Evolutionary conservation across 2,113 vertebrate genomes (phyloP), one percentile per base, ranked within the genome.

Genomic region (Hypomesus transpacificus): DNA sequence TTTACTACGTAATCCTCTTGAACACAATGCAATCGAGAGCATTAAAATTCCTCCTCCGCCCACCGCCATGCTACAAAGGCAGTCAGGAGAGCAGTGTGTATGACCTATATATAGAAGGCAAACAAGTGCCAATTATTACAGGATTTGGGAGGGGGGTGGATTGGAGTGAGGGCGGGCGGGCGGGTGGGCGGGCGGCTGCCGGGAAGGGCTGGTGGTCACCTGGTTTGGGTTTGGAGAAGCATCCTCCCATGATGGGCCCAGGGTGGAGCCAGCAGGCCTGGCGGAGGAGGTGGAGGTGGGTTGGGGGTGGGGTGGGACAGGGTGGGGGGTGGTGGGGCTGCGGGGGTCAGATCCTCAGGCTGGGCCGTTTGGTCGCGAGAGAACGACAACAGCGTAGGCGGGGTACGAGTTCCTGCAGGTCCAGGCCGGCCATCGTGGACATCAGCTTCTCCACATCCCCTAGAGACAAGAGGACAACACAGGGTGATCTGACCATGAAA

Each of bases 171-270:
- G 59, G 63, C 14, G 64, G 31, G 46, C 20, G n/a, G 54, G 22
- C 22, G 14, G 59, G 63, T 11, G 62, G 51, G 46, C 4, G 13
- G 51, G 34, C 13, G 17, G 51, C 20, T 26, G 39, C 57, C 31
- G 9, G 14, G 58, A 62, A 51, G 58, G 14, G 24, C 59, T 58
- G 56, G 34, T 54, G 28, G 67, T 93, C 89, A 96, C 97, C 97
- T 97, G 96, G 94, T 86, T 99, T 99, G 85, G 96, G 94, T 90
- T 98, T 98, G 88, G 97, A 98, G 93, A 98, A 95, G 89, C 97
- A 99, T 93, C 96, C 94, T 87, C 97, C 97, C 97, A 98, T 99
- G 92, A 83, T 90, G 91, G 80, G 87, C 85, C 81, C 78, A 74
- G 81, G 77, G 72, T 78, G 74, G 76, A 68, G 73, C 79, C 79